phyloP scores from a whole-genome alignment of 2,888 invertebrate genomes.

The Endotricha flammealis region DNA sequence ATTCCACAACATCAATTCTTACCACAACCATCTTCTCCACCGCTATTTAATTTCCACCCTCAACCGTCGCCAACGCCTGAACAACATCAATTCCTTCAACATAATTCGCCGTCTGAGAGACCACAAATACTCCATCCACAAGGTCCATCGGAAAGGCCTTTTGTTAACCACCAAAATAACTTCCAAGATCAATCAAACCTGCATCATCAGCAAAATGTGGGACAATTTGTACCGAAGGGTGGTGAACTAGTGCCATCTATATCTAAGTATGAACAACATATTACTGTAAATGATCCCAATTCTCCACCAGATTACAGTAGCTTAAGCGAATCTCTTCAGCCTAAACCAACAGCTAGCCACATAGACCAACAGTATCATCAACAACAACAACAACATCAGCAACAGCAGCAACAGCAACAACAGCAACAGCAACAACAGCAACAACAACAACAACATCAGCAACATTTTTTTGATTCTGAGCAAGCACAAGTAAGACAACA shows the following conservation, averaged over 20 bases:
- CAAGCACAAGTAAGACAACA: constrained; percentile 63
- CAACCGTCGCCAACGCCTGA: constrained; percentile 53
- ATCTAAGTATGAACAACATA: constrained; percentile 88
- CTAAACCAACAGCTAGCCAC: constrained; percentile 28
- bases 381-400: constrained; percentile 45
- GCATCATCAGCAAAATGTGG: constrained; percentile 65
- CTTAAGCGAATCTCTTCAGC: constrained; percentile 38
- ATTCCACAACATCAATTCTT: constrained; percentile 54
- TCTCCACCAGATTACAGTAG: constrained; percentile 42
- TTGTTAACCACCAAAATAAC: constrained; percentile 32
- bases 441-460: constrained; percentile 45
- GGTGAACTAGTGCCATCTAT: constrained; percentile 87
- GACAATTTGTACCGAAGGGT: constrained; percentile 78
- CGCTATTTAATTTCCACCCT: constrained; percentile 59
- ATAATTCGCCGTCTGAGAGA: constrained; percentile 42
- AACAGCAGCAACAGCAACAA: constrained; percentile 55
- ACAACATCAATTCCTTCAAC: constrained; percentile 42
- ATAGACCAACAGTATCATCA: constrained; percentile 26
- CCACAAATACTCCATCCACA: constrained; percentile 37
- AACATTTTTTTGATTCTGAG: constrained; percentile 57
- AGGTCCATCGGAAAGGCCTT: constrained; percentile 45
- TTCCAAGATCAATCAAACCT: constrained; percentile 45
- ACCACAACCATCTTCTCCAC: constrained; percentile 61
- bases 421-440: constrained; percentile 41
- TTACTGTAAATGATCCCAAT: constrained; percentile 74